Conservation (phyloP, 2,113 vertebrate genomes). For the Typhlomys cinereus region DNA sequence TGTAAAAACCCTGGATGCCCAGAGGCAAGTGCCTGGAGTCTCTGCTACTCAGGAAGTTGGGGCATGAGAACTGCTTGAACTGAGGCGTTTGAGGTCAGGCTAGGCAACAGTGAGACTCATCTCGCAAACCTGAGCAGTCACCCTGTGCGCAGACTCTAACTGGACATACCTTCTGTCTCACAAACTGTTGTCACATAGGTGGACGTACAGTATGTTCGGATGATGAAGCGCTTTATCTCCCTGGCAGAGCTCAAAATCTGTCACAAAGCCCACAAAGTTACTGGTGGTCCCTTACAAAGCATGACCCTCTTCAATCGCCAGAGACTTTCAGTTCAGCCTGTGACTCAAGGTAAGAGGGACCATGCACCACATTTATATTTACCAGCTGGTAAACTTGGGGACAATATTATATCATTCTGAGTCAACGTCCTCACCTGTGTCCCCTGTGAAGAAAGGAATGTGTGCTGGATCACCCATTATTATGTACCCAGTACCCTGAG, state of each 20-base stretch:
- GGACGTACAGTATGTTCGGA: conserved; percentile 94
- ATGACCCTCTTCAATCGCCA: conserved; percentile 92
- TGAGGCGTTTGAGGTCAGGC: neutral
- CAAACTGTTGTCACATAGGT: conserved; percentile 83
- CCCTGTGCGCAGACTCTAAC: too few relatives aligned
- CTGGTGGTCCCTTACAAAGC: conserved; percentile 89
- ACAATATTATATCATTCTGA: neutral
- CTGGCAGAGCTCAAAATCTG: conserved; percentile 93
- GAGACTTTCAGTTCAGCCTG: conserved; percentile 93
- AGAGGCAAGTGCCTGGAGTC: too few relatives aligned
- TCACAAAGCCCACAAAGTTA: conserved; percentile 88
- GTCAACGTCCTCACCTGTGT: neutral
- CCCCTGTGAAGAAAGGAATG: neutral
- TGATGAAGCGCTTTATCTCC: conserved; percentile 92
- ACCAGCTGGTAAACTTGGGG: neutral
- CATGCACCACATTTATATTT: neutral
- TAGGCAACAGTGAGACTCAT: neutral
- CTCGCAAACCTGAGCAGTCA: too few relatives aligned
- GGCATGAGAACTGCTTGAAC: neutral
- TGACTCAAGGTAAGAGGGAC: conserved; percentile 90
- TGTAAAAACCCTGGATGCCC: neutral
- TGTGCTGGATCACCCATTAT: neutral
- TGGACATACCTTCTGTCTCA: neutral
- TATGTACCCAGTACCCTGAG: neutral
- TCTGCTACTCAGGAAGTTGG: too few relatives aligned